phyloP scores from a whole-genome alignment of 2,888 invertebrate genomes.

The Bruchidius siliquastri region DNA sequence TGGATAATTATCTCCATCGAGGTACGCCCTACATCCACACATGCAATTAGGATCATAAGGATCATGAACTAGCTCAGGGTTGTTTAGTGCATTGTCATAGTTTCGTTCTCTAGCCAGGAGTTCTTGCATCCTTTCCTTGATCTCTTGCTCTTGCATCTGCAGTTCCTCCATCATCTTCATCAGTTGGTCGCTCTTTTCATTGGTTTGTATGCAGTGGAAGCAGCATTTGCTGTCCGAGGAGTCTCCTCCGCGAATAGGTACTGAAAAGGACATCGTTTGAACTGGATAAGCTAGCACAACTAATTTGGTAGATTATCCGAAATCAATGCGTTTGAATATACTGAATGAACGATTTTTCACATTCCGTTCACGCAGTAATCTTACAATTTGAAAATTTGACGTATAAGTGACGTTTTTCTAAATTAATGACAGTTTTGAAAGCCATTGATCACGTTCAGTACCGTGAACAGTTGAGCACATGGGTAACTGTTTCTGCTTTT shows the following conservation, averaged over 20 bases:
- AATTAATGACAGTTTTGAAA: no score
- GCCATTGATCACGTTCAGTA: no score
- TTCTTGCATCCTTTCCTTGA: conserved; percentile 59
- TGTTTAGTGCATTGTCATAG: conserved; percentile 50
- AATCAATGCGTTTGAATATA: no score
- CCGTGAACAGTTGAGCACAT: no score
- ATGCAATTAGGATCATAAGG: conserved; percentile 6
- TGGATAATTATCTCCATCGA: neutral
- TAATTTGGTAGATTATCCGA: no score
- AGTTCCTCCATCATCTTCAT: conserved; percentile 51
- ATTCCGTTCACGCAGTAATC: no score
- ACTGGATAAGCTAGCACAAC: neutral
- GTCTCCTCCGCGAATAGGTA: neutral
- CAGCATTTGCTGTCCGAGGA: neutral
- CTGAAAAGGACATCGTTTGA: neutral
- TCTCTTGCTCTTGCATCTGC: conserved; percentile 53
- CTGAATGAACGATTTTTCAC: no score
- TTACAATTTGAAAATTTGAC: no score
- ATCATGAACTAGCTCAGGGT: conserved; percentile 7
- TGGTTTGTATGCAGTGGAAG: neutral
- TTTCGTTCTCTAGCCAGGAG: conserved; percentile 62
- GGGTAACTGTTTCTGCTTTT: no score
- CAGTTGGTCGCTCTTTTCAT: neutral
- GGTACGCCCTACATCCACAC: conserved; percentile 8
- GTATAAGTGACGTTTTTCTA: no score